These are phyloP conservation scores for Drosophila differens DNA, from an alignment of 2,888 invertebrate genomes.

Conservation along the genomic window DNA sequence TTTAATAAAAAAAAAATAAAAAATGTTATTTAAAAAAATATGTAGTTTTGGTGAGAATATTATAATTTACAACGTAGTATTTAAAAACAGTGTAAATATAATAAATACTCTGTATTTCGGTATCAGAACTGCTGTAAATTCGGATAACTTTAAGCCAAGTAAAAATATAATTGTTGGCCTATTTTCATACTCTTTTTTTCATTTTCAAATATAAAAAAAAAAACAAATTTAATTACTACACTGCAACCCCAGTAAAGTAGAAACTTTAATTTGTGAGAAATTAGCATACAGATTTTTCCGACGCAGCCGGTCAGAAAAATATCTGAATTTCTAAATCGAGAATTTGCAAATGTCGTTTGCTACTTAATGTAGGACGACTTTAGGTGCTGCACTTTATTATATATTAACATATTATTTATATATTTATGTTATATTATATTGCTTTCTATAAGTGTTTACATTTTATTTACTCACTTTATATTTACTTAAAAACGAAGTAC, in stretches of 20 bases:
- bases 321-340: neutral
- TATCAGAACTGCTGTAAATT: accelerated
- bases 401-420: neutral
- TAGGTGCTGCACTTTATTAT: neutral
- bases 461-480: neutral
- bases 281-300: neutral
- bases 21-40: neutral
- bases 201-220: neutral
- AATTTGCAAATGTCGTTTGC: neutral
- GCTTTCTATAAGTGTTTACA: neutral
- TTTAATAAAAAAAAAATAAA: neutral
- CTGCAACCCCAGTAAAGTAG: neutral
- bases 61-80: neutral
- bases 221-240: neutral
- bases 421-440: neutral
- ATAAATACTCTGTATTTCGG: accelerated
- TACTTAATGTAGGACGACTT: neutral
- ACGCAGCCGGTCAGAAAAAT: neutral
- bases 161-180: neutral
- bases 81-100: neutral
- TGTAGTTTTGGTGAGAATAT: neutral
- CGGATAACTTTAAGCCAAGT: neutral
- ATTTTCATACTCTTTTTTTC: neutral
- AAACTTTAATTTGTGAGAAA: neutral
- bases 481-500: neutral